Percentiles rank a stretch among this genome's conserved stretches.
These are phyloP conservation scores for Xanthorhoe designata DNA, from an alignment of 2,888 invertebrate genomes.

Conservation along the genomic window DNA sequence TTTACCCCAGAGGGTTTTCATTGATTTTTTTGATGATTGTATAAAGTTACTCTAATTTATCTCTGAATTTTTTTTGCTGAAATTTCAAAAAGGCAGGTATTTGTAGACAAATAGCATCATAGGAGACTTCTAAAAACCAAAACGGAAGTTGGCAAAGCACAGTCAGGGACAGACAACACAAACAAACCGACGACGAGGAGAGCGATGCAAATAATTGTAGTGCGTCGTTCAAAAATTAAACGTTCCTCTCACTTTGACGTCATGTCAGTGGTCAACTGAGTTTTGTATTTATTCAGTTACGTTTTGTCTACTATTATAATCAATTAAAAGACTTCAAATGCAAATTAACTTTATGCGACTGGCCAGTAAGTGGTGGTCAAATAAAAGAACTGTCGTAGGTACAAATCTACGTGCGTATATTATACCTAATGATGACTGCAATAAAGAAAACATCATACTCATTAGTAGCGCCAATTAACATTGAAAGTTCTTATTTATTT, in stretches of 20 bases:
- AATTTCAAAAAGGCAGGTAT: slow-evolving; percentile 42
- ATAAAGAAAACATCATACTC: not conserved
- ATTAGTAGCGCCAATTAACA: not conserved
- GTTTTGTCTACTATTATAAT: slow-evolving; percentile 11
- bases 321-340: slow-evolving; percentile 16
- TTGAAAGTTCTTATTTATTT: not conserved
- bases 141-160: slow-evolving; percentile 40
- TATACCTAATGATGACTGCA: not conserved
- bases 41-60: slow-evolving; percentile 36
- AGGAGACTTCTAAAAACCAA: slow-evolving; percentile 33
- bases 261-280: slow-evolving; percentile 15
- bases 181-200: slow-evolving; percentile 50
- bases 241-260: slow-evolving; percentile 34
- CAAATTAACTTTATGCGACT: slow-evolving; percentile 8
- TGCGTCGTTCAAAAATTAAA: slow-evolving; percentile 36
- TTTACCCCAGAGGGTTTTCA: slow-evolving; percentile 39
- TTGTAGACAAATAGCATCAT: not conserved
- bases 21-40: slow-evolving; percentile 38
- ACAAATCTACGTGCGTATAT: not conserved
- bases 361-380: not conserved
- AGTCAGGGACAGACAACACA: slow-evolving; percentile 43
- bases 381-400: slow-evolving; percentile 1
- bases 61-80: slow-evolving; percentile 35
- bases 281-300: slow-evolving; percentile 21
- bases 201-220: slow-evolving; percentile 54